Base-by-base conservation (phyloP, 2,888 invertebrate species). In the Caradrina clavipalpis region DNA sequence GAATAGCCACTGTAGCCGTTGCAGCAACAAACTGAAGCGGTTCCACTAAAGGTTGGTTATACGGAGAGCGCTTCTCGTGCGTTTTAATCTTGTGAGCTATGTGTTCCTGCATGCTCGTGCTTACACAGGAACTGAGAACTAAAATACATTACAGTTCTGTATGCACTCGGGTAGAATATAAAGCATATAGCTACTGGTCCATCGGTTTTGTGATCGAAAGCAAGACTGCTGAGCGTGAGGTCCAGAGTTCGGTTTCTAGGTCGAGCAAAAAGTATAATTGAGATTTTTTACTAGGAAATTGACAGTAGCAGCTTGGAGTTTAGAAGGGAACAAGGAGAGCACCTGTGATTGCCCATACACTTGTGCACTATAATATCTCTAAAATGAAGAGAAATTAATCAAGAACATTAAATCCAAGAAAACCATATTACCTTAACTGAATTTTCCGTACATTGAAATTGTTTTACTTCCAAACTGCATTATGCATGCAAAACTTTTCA, bases 31-130 rank as follows among this genome's bases (percentile, higher is more conserved):
- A 51, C 21, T 73, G 11, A 71, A 67, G n/a, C 13, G 7, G 55
- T 76, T 42, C 15, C 6, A 19, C n/a, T 53, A 60, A 57, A 61
- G n/a, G 31, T 73, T 57, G 26, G 39, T 49, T 60, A 53, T n/a
- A 73, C 19, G 5, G 21, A 31, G 2, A 15, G 21, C 47, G 8
- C 45, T 31, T 42, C 13, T 63, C 39, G 31, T 21, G 59, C 49
- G 35, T 56, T 39, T n/a, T 35, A 22, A 47, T 42, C 45, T 51
- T 15, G 31, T 57, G 42, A 51, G 13, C 22, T 31, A 35, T 49
- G 39, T 31, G 31, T 10, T n/a, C 11, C 5, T 35, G 26, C 15
- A 17, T 13, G 6, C 45, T 39, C 31, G 54, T 42, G 39, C n/a
- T 51, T 3, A 17, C 3, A 39, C 13, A 17, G 13, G 19, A 45